phyloP scores from a whole-genome alignment of 1,140 invertebrate species.

The Ganaspis sp. region DNA sequence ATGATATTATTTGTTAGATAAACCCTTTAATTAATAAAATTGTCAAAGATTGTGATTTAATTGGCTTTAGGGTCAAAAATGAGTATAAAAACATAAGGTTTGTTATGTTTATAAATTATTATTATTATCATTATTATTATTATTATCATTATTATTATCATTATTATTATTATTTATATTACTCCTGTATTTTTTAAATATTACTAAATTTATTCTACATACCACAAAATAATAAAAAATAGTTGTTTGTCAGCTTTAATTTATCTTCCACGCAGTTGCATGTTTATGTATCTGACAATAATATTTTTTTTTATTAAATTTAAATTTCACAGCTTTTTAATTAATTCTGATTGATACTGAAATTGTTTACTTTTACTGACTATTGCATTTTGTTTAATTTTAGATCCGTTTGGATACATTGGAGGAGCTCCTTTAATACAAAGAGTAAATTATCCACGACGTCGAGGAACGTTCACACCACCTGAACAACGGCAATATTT shows the following conservation, averaged over 20 bases:
- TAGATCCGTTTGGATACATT: background rate
- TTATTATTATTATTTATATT: too few species aligned
- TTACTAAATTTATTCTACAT: background rate
- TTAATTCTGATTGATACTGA: too few species aligned
- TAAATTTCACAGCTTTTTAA: too few species aligned
- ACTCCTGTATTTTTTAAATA: background rate
- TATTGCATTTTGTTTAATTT: background rate
- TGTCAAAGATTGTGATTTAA: too few species aligned
- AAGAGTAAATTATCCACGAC: background rate
- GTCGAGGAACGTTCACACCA: constrained; percentile 19
- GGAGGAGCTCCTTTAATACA: background rate
- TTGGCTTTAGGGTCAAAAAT: too few species aligned
- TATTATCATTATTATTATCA: too few species aligned
- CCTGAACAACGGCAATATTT: constrained; percentile 43
- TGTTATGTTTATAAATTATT: too few species aligned
- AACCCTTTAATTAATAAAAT: too few species aligned
- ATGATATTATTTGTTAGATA: too few species aligned
- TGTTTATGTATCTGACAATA: background rate
- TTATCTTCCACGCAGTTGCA: background rate
- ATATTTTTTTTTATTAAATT: too few species aligned
- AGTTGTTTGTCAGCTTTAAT: background rate
- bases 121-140: too few species aligned
- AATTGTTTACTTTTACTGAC: background rate
- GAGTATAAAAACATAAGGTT: too few species aligned
- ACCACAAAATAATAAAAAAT: background rate